A percentile compares a stretch with the other conserved stretches of the same genome.
Conservation (phyloP, 1,140 invertebrate genomes). For the Telenomus remus region DNA sequence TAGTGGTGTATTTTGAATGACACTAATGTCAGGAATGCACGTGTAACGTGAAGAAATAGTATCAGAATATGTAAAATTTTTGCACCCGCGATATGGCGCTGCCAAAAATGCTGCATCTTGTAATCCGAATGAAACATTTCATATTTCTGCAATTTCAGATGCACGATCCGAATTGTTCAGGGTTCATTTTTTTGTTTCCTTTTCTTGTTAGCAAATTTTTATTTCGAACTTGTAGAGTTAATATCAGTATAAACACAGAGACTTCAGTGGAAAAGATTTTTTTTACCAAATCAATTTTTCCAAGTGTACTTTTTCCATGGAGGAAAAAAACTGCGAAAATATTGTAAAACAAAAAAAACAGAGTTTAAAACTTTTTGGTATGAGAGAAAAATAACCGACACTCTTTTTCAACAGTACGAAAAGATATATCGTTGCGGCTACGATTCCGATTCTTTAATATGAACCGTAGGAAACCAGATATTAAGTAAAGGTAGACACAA, state of each 20-base stretch:
- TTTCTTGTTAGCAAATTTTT: too few species aligned
- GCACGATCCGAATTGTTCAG: not conserved
- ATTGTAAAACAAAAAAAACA: slow-evolving; percentile 1
- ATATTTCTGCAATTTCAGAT: not conserved
- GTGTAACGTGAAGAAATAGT: too few species aligned
- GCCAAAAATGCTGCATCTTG: not conserved
- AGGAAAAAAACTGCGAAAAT: not conserved
- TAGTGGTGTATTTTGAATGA: too few species aligned
- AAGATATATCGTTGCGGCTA: slow-evolving; percentile 93
- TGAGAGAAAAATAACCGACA: slow-evolving; percentile 53
- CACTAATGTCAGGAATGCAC: too few species aligned
- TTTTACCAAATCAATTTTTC: too few species aligned
- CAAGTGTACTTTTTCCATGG: not conserved
- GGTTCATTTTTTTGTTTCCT: not conserved
- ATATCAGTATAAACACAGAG: slow-evolving; percentile 24
- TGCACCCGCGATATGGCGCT: too few species aligned
- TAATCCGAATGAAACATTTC: not conserved
- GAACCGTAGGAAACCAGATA: slow-evolving; percentile 89
- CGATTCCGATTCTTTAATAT: slow-evolving; percentile 95
- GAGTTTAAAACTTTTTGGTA: not conserved
- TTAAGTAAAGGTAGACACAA: slow-evolving; percentile 81
- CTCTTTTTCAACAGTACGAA: slow-evolving; percentile 86
- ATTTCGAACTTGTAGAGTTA: too few species aligned
- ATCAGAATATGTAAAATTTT: too few species aligned
- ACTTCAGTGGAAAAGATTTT: slow-evolving; percentile 13